Evolutionary conservation across 2,797 vertebrate genomes (phyloP).

Genomic region (Sebastes baramenuke): DNA sequence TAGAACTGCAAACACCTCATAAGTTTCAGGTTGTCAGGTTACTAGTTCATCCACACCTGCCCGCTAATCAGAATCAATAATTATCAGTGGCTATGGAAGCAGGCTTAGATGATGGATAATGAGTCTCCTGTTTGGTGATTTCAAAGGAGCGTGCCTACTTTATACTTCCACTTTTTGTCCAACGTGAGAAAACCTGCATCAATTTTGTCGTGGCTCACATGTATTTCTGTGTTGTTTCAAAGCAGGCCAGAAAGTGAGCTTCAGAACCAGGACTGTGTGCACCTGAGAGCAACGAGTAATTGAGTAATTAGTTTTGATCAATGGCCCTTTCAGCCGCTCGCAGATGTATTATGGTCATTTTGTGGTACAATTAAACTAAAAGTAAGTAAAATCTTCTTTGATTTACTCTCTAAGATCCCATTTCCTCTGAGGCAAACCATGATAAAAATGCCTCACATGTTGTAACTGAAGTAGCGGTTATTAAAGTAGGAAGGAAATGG

Average conservation of each 20-base stretch:
- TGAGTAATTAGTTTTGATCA: slow-evolving; percentile 56
- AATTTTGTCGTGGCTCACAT: background rate
- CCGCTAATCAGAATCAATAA: background rate
- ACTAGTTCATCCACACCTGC: background rate
- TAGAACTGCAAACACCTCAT: too few species aligned
- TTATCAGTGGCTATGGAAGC: background rate
- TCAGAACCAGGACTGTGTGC: background rate
- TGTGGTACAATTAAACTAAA: slow-evolving; percentile 13
- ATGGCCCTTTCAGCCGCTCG: slow-evolving; percentile 4
- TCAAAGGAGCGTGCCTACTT: background rate
- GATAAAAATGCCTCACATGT: background rate
- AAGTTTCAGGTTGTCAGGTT: too few species aligned
- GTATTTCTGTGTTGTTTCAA: background rate
- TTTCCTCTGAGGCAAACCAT: background rate
- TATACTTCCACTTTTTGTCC: background rate
- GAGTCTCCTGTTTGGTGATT: background rate
- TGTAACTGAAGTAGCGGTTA: background rate
- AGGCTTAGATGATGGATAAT: background rate
- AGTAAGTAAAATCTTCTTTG: slow-evolving; percentile 19
- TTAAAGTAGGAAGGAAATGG: background rate
- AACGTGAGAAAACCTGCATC: background rate
- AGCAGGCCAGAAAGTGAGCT: background rate
- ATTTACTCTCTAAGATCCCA: slow-evolving; percentile 17
- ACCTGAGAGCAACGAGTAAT: slow-evolving; percentile 21
- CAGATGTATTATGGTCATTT: slow-evolving; percentile 29